Conservation (phyloP, 2,888 invertebrate species). For the Platerodrilus igneus region DNA sequence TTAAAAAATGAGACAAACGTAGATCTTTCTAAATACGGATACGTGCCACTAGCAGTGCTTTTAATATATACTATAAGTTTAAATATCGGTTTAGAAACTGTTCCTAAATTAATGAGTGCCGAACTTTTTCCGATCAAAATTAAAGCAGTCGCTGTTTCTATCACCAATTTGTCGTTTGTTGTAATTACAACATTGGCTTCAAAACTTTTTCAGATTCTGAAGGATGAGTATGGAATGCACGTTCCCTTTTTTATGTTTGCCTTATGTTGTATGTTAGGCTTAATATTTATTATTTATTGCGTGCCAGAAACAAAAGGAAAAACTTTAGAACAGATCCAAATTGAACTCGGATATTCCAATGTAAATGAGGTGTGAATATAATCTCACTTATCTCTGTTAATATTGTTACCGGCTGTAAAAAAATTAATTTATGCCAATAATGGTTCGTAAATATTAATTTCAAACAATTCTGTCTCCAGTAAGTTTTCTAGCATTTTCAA, state of each 20-base stretch:
- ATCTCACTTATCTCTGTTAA: no score
- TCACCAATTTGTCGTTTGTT: slow-evolving; percentile 50
- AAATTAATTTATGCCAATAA: no score
- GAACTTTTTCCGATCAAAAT: slow-evolving; percentile 53
- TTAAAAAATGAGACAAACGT: slow-evolving; percentile 39
- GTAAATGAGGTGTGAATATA: no score
- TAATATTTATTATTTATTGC: slow-evolving; percentile 56
- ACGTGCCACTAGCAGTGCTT: slow-evolving; percentile 47
- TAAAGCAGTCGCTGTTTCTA: slow-evolving; percentile 52
- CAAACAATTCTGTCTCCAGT: no score
- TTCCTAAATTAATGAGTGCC: slow-evolving; percentile 49
- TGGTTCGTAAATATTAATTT: no score
- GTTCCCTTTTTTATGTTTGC: slow-evolving; percentile 64
- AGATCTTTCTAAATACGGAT: slow-evolving; percentile 34
- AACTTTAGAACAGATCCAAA: slow-evolving; percentile 65
- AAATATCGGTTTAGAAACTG: slow-evolving; percentile 50
- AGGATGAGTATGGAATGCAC: slow-evolving; percentile 57
- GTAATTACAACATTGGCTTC: slow-evolving; percentile 46
- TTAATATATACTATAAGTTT: no score
- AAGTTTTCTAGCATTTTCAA: no score
- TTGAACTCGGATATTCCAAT: no score
- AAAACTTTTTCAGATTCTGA: slow-evolving; percentile 49
- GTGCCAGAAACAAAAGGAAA: slow-evolving; percentile 70
- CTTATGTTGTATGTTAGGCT: slow-evolving; percentile 56
- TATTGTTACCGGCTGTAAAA: no score